phyloP scores from a whole-genome alignment of 2,113 vertebrate species.

The Chascanopsetta lugubris region DNA sequence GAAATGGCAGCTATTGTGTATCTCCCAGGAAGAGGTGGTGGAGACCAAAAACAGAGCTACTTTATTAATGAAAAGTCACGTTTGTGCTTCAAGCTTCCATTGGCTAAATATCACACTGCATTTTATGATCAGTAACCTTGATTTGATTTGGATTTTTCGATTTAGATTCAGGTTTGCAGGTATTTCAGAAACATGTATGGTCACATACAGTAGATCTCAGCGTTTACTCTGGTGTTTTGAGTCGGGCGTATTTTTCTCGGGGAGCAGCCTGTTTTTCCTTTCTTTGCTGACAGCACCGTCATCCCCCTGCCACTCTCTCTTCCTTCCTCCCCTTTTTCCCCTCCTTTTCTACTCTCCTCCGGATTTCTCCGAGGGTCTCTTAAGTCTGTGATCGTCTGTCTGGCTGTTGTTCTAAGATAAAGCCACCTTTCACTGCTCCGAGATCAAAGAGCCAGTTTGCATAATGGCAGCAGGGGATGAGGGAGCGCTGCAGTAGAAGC shows the following conservation, averaged over 20 bases:
- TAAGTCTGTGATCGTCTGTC: constrained; percentile 57
- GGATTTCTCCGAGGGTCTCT: constrained; percentile 43
- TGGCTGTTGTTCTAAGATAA: constrained; percentile 66
- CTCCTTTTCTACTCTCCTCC: constrained; percentile 25
- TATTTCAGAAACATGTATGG: no score
- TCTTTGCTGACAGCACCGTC: background rate
- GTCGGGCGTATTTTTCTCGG: background rate
- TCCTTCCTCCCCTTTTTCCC: background rate
- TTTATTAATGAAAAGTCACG: no score
- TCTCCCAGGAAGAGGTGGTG: no score
- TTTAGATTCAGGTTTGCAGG: no score
- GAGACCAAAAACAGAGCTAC: no score
- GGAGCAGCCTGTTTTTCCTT: background rate
- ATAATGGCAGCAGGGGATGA: constrained; percentile 53
- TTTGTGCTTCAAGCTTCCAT: no score
- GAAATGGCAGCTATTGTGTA: no score
- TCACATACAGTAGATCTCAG: no score
- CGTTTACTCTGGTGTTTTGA: background rate
- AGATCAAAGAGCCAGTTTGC: constrained; percentile 74
- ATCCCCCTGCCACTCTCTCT: background rate
- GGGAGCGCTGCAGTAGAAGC: constrained; percentile 34
- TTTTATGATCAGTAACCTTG: no score
- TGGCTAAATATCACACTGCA: no score
- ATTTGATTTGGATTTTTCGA: no score
- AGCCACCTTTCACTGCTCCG: constrained; percentile 59